phyloP scores from a whole-genome alignment of 2,113 vertebrate genomes.

The Nothobranchius kuhntae region DNA sequence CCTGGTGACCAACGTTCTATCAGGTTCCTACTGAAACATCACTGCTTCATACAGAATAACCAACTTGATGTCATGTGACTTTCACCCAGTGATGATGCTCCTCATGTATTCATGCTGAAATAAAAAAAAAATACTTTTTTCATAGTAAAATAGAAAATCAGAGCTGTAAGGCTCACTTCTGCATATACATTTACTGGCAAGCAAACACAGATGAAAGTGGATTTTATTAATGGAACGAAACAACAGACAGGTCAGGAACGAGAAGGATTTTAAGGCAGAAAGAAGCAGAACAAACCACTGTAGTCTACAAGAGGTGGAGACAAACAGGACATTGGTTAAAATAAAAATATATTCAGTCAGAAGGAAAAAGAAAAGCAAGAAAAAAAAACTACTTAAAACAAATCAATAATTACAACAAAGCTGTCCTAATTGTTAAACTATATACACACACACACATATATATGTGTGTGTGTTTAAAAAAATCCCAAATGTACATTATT shows the following conservation, averaged over 20 bases:
- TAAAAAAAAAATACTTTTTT: background rate
- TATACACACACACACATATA: no score
- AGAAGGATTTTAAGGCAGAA: conserved; percentile 9
- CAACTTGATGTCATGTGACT: background rate
- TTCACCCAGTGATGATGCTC: no score
- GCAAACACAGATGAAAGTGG: conserved; percentile 26
- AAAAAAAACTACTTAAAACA: no score
- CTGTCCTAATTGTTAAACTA: no score
- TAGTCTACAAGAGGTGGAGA: conserved; percentile 7
- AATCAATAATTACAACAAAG: no score
- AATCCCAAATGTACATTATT: no score
- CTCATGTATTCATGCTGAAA: background rate
- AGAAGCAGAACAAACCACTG: conserved; percentile 10
- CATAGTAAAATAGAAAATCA: background rate
- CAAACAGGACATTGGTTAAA: background rate
- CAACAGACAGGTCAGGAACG: conserved; percentile 1
- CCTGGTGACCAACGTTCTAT: background rate
- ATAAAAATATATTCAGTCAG: background rate
- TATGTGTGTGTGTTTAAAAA: no score
- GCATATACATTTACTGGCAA: conserved; percentile 60
- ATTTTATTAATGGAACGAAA: conserved; percentile 16
- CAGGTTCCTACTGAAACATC: background rate
- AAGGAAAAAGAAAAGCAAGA: no score
- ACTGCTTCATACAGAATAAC: background rate
- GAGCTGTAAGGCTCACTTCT: conserved; percentile 37